Evolutionary conservation across 2,113 vertebrate species (phyloP).

Genomic region (Acrocephalus kingi): DNA sequence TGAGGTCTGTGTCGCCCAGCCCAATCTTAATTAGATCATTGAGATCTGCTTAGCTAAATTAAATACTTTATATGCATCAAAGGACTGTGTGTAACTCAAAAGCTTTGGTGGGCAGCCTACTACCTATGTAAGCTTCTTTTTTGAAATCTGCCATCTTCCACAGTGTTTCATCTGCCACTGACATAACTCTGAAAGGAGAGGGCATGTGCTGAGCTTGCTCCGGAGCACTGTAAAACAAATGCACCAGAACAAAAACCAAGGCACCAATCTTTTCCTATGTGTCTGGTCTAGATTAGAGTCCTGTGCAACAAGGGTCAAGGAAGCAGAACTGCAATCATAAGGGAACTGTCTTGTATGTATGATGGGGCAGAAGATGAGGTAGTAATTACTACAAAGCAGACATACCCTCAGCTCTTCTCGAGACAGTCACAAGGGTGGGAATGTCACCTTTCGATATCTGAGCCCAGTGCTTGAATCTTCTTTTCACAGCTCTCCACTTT

Average conservation of each 20-base stretch:
- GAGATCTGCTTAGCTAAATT: background rate
- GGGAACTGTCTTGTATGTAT: background rate
- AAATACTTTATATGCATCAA: background rate
- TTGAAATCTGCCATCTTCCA: background rate
- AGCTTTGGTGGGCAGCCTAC: background rate
- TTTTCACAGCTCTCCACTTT: constrained; percentile 37
- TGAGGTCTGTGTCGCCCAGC: background rate
- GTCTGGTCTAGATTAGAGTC: background rate
- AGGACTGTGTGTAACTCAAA: background rate
- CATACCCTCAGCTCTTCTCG: background rate
- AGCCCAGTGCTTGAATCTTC: constrained; percentile 3
- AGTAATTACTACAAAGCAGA: background rate
- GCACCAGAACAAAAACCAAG: background rate
- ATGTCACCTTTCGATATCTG: background rate
- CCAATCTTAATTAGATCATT: background rate
- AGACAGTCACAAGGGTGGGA: constrained; percentile 7
- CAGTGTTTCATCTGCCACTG: background rate
- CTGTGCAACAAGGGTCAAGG: background rate
- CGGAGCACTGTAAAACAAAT: background rate
- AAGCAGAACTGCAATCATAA: background rate
- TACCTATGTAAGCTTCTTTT: background rate
- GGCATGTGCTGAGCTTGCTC: background rate
- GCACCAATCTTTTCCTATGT: background rate
- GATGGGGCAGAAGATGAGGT: background rate
- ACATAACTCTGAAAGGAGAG: background rate